phyloP scores from a whole-genome alignment of 2,888 invertebrate genomes.

The Hemithea aestivaria region DNA sequence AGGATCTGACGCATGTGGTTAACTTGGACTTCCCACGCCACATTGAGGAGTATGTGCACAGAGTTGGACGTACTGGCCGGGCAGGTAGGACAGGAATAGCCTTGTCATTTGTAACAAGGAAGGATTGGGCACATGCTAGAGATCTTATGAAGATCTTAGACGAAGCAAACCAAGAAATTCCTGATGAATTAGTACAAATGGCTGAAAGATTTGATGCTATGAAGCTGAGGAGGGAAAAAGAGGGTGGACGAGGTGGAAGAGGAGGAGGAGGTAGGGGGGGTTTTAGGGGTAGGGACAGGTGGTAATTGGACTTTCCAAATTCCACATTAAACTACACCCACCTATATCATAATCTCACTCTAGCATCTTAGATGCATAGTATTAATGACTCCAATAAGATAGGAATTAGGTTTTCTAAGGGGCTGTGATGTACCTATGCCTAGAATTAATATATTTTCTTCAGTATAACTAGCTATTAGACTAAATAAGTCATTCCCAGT shows the following conservation, averaged over 20 bases:
- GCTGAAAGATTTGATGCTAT: slow-evolving; percentile 84
- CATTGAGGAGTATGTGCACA: slow-evolving; percentile 97
- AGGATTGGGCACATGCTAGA: slow-evolving; percentile 90
- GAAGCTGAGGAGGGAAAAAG: slow-evolving; percentile 81
- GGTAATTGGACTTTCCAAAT: slow-evolving; percentile 31
- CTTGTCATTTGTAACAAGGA: slow-evolving; percentile 88
- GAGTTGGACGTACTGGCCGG: slow-evolving; percentile 96
- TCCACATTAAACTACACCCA: slow-evolving; percentile 4
- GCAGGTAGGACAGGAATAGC: slow-evolving; percentile 92
- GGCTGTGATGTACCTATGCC: slow-evolving; percentile 9
- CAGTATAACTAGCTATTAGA: too few relatives aligned
- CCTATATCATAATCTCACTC: slow-evolving; percentile 2
- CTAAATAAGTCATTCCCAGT: too few relatives aligned
- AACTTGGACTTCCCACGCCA: slow-evolving; percentile 96
- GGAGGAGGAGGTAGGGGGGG: slow-evolving; percentile 33
- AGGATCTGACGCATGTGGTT: slow-evolving; percentile 92
- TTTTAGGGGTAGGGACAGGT: slow-evolving; percentile 46
- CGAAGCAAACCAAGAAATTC: slow-evolving; percentile 92
- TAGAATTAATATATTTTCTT: too few relatives aligned
- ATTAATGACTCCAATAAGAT: background rate
- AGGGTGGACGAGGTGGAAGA: slow-evolving; percentile 61
- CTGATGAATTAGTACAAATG: slow-evolving; percentile 87
- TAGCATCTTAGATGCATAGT: slow-evolving; percentile 11
- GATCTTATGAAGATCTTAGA: slow-evolving; percentile 91
- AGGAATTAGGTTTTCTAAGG: slow-evolving; percentile 4